Evolutionary conservation across 2,797 vertebrate genomes (phyloP), one percentile per base, ranked within the genome.

Genomic region (Paedocypris micromegethes): DNA sequence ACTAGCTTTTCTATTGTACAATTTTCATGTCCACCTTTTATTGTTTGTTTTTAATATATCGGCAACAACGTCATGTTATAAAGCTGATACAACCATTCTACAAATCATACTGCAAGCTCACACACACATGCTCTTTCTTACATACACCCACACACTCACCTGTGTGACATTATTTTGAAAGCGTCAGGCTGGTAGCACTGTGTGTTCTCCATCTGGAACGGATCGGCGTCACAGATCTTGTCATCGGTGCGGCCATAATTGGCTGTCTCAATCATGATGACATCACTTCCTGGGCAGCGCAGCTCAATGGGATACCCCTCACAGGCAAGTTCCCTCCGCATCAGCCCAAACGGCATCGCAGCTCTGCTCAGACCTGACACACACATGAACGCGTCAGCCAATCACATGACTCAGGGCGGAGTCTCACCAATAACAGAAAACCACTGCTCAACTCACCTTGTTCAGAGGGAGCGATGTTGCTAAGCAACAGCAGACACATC

Each of bases 121-220:
- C 23, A 23, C 23, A 23, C 23, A 23, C 23, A 23, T 23, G 23
- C 23, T 23, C 23, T 23, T 23, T 23, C 23, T 23, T 1, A 23
- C 23, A 23, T 23, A 23, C 23, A 23, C 23, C 23, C 23, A 23
- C 23, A 23, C 23, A 23, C 23, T 23, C 93, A 99, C 96, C 96
- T 97, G 87, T 98, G 96, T 82, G 96, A 97, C 93, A 97, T 97
- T 78, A 98, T 98, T 91, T 98, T 99, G 90, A 96, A 98, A 86
- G 97, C 96, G 4, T 98, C 97, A 57, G 97, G 95, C 84, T 98
- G 96, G 91, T 98, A 98, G 89, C 97, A 99, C 82, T 99, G 94
- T 75, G 93, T 93, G 78, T 99, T 99, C 85, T 99, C 97, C 97
- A 99, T 99, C 89, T 98, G 96, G 91, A 98, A 97, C 0, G 96